Percentiles rank a stretch among this genome's conserved stretches.
Evolutionary conservation across 2,113 vertebrate genomes (phyloP).

Genomic region (Solea senegalensis): DNA sequence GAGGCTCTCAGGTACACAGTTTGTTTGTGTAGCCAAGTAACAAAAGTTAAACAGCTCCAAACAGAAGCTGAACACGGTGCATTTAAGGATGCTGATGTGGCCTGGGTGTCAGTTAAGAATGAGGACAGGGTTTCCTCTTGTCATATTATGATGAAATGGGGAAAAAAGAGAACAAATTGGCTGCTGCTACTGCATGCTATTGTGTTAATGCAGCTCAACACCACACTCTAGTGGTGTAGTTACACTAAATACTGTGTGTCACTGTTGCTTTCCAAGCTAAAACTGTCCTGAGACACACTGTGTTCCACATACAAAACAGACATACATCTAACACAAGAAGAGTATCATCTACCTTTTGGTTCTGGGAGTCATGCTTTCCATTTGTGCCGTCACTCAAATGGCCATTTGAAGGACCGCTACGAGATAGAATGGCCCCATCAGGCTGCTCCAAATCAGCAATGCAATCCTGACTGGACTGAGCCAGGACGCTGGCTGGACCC

Average conservation of each 20-base stretch:
- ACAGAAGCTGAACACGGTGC: conserved; percentile 3
- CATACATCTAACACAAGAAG: not conserved
- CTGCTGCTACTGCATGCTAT: not conserved
- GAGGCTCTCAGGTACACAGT: conserved; percentile 52
- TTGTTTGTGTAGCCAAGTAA: conserved; percentile 71
- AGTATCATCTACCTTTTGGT: conserved; percentile 66
- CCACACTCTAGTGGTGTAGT: conserved; percentile 69
- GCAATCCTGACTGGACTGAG: conserved; percentile 23
- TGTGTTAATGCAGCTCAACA: conserved; percentile 49
- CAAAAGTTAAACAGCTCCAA: conserved; percentile 56
- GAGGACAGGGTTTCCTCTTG: conserved; percentile 2
- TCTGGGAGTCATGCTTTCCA: conserved; percentile 32
- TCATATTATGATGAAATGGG: conserved; percentile 12
- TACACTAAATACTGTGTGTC: not conserved
- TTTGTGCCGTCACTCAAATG: conserved; percentile 46
- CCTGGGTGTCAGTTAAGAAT: conserved; percentile 53
- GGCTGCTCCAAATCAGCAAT: conserved; percentile 53
- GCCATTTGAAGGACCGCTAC: conserved; percentile 35
- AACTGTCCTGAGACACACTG: not conserved
- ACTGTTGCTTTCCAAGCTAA: not conserved
- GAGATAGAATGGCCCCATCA: conserved; percentile 63
- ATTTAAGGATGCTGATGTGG: conserved; percentile 61
- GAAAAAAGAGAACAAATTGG: conserved; percentile 5
- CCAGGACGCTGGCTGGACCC: conserved; percentile 17
- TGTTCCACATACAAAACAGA: not conserved